Base-by-base conservation (phyloP, 2,888 invertebrate species). In the Nephrocerus scutellatus region DNA sequence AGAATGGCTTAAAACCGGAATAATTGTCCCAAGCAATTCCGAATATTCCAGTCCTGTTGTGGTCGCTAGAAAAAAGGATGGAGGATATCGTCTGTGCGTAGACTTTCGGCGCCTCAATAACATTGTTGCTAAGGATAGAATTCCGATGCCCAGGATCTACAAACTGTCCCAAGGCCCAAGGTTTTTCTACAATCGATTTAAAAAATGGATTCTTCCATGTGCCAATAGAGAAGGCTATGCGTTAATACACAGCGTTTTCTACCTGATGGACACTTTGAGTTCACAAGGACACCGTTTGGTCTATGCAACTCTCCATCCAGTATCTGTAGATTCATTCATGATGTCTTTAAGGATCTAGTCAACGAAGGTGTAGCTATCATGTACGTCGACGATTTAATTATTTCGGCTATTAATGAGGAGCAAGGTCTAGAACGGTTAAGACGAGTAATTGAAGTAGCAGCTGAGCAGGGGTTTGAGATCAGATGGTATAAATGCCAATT, bases 31-130 rank as follows among this genome's bases (percentile, higher is more conserved):
- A 26, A 36, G 21, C 15, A 36, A 18, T 29, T 18, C 31, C 16
- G 38, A 39, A 16, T 33, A 19, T 26, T 26, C 33, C 4, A 39
- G 39, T 32, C 22, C 22, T 16, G 33, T 33, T 10, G 39, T 39
- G 4, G 10, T 33, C 3, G 28, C 28, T 5, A 18, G 22, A 12
- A 39, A 39, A 23, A 39, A 34, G 22, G 12, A 39, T 25, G 33
- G 33, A 12, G 23, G 15, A 5, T 24, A 32, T 19, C 7, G 39
- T 28, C 14, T 39, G 14, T 33, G 33, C 15, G 22, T 39, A 9
- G 33, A 39, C 23, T 39, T 20, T 10, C 24, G 39, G n/a, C 31
- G 26, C 6, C 8, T 32, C 6, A 38, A 32, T 19, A 38, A 38
- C 4, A 26, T 28, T 3, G 32, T 32, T 9, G 6, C 18, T 8